Evolutionary conservation across 2,797 vertebrate genomes (phyloP), one percentile per base, ranked within the genome.

Genomic region (Heteromormyrus szaboi): DNA sequence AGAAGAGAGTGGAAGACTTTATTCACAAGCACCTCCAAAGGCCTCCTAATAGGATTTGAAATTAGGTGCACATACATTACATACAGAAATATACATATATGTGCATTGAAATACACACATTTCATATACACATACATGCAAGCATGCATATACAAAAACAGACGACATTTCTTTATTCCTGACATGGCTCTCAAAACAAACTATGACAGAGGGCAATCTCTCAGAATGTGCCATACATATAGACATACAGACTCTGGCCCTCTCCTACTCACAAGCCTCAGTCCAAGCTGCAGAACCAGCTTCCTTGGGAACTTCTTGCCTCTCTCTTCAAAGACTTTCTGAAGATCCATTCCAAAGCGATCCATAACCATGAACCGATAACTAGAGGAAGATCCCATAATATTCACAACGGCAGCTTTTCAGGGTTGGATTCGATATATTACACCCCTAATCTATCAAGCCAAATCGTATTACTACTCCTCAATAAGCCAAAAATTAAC

Each of bases 301-400:
- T 98, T 99, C 90, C 93, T 96, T 88, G 97, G 89, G 94, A 99
- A 99, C 4, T 53, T 94, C 89, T 93, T 97, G 90, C 93, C 96
- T 87, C 95, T 94, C 90, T 96, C 96, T 92, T 99, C 98, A 93
- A 96, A 98, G 90, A 96, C 96, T 94, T 99, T 99, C 95, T 99
- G 98, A 91, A 99, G 95, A 93, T 99, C 98, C 84, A 94, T 96
- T 91, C 97, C 98, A 89, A 99, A 97, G 89, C 98, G 93, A 93
- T 99, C 98, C 93, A 99, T 99, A 84, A 99, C 96, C 98, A 99
- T 99, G 95, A 99, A 99, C 89, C 98, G 95, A 51, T 99, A 99
- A 88, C 96, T 97, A 37, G 17, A 12, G 29, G 65, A 72, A 72
- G 29, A 37, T 48, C 25, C 48, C 84, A 86, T 25, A 17, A 51